Conservation (phyloP, 1,140 invertebrate genomes). For the Augochlora pura region DNA sequence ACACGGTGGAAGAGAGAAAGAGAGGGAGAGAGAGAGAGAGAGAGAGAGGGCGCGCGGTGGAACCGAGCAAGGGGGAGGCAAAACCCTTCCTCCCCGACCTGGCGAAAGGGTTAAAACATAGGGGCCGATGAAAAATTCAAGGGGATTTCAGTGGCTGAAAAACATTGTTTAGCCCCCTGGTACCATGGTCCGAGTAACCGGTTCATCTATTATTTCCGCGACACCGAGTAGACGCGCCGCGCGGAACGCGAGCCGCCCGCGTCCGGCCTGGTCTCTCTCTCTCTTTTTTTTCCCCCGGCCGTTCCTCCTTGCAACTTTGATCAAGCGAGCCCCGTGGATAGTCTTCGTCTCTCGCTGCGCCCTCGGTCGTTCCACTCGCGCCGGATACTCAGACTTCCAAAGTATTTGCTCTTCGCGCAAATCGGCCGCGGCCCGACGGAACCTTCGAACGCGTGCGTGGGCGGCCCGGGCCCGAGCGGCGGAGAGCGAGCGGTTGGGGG, state of each 20-base stretch:
- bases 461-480: background rate
- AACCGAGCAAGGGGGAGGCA: constrained; percentile 18
- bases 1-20: background rate
- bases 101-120: constrained; percentile 76
- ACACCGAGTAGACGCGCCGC: constrained; percentile 65
- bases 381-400: background rate
- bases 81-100: constrained; percentile 54
- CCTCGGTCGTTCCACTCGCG: background rate
- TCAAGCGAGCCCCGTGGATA: constrained; percentile 37
- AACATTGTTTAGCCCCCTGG: constrained; percentile 73
- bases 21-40: constrained; percentile 8
- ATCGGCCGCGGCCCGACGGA: background rate
- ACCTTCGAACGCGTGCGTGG: constrained; percentile 3
- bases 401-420: background rate
- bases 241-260: constrained; percentile 49
- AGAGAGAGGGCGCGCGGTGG: background rate
- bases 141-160: constrained; percentile 74
- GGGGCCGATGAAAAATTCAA: constrained; percentile 73
- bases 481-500: background rate
- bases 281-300: background rate
- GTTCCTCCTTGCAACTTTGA: constrained; percentile 30
- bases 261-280: constrained; percentile 38
- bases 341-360: background rate
- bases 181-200: constrained; percentile 60
- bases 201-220: constrained; percentile 72